Conservation (phyloP, 2,797 vertebrate species). For the Hypotaenidia okinawae region DNA sequence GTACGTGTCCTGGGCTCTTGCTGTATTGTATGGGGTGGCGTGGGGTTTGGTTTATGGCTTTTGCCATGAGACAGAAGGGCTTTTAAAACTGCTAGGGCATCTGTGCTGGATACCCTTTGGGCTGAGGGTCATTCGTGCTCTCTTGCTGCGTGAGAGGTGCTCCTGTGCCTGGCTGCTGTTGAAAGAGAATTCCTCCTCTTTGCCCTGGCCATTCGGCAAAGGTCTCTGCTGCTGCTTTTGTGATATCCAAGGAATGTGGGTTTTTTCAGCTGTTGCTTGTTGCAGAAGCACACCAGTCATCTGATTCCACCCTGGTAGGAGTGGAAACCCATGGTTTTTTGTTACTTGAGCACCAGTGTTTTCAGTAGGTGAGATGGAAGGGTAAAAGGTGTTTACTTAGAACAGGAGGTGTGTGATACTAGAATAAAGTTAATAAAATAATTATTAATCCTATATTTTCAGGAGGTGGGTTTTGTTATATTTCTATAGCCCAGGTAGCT, state of each 20-base stretch:
- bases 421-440: background rate
- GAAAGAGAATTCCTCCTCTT: background rate
- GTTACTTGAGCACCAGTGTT: background rate
- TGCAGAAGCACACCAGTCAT: background rate
- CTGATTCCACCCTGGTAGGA: background rate
- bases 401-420: background rate
- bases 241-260: background rate
- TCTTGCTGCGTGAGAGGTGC: background rate
- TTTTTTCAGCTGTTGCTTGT: background rate
- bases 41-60: background rate
- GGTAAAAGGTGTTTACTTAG: constrained; percentile 5
- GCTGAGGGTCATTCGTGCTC: background rate
- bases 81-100: background rate
- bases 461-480: background rate
- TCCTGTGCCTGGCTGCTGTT: background rate
- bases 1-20: background rate
- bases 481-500: background rate
- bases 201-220: background rate
- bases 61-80: background rate
- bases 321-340: background rate
- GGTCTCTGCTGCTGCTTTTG: background rate
- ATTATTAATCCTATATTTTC: background rate
- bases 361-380: background rate
- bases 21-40: accelerated
- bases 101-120: background rate